Evolutionary conservation across 2,888 invertebrate species (phyloP), one percentile per base, ranked within the genome.

Genomic region (Sthenelais limicola): DNA sequence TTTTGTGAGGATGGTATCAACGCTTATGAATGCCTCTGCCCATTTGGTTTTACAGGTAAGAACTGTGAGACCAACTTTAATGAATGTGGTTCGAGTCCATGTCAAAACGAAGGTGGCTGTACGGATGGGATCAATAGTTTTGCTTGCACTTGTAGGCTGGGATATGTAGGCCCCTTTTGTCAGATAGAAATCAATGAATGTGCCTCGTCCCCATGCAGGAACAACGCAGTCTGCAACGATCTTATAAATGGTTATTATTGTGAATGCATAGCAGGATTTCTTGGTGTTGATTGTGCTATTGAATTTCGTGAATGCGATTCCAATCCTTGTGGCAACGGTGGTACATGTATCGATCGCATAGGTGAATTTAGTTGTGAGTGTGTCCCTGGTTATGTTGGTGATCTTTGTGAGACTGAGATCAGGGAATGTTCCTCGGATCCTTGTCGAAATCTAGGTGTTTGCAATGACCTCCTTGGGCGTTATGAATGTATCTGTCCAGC

Each of bases 391-490:
- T 72, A 74, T 54, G 51, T 43, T 30, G 80, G 77, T 18, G 32
- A 28, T 12, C 32, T 66, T 33, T 78, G 78, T 69, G 67, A 73
- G 26, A 73, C 38, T 12, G 72, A 80, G 26, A 75, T 79, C 26
- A 68, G 77, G 54, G 80, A 79, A 68, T 80, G 80, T 47, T 93
- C 94, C 4, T 95, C 95, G 18, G 93, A 94, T 80, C 97, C 97
- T 35, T 97, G 97, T 85, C 95, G 93, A 86, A 97, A 96, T 82
- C 94, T 94, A 0, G 96, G 96, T 33, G 92, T 92, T 52, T 97
- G 96, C 86, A 72, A 77, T 49, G 97, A 73, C 32, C 24, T 49
- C 1, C 15, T 73, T 35, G 58, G 58, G n/a, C 24, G 47, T 28
- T 78, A 73, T 51, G 38, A 35, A n/a, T 79, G 79, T 70, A 30